phyloP scores from a whole-genome alignment of 2,797 vertebrate genomes.

The Fratercula arctica region DNA sequence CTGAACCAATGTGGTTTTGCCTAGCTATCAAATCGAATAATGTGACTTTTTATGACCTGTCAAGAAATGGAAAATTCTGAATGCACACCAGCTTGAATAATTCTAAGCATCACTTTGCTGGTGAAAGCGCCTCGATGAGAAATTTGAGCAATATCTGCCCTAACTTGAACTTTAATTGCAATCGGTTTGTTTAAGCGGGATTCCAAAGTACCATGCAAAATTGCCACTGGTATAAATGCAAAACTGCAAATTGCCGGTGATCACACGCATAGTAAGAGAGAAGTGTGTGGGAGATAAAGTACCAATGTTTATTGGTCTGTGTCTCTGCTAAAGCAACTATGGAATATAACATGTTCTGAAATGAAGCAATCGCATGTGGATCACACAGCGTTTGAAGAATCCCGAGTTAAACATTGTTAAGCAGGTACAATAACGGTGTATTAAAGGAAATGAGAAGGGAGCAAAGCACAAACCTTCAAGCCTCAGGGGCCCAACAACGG shows the following conservation, averaged over 20 bases:
- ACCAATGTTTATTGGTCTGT: not conserved
- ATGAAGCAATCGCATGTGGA: not conserved
- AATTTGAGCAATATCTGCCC: not conserved
- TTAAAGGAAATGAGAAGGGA: not conserved
- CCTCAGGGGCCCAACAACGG: not conserved
- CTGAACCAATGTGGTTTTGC: not conserved
- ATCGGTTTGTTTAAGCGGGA: not conserved
- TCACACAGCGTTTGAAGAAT: not conserved
- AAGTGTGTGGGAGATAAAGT: not conserved
- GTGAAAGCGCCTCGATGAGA: not conserved
- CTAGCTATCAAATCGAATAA: not conserved
- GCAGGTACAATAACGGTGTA: fast-evolving
- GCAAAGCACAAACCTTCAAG: not conserved
- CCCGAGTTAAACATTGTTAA: not conserved
- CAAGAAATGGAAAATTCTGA: not conserved
- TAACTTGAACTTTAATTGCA: not conserved
- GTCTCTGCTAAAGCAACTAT: not conserved
- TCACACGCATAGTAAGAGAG: not conserved
- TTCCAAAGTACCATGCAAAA: conserved; percentile 3
- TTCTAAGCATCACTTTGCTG: not conserved
- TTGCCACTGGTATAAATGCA: not conserved
- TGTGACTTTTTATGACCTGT: not conserved
- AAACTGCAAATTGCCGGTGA: not conserved
- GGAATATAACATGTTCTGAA: not conserved
- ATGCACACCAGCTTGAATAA: not conserved